Evolutionary conservation across 2,888 invertebrate genomes (phyloP).

Genomic region (Callimorpha dominula): DNA sequence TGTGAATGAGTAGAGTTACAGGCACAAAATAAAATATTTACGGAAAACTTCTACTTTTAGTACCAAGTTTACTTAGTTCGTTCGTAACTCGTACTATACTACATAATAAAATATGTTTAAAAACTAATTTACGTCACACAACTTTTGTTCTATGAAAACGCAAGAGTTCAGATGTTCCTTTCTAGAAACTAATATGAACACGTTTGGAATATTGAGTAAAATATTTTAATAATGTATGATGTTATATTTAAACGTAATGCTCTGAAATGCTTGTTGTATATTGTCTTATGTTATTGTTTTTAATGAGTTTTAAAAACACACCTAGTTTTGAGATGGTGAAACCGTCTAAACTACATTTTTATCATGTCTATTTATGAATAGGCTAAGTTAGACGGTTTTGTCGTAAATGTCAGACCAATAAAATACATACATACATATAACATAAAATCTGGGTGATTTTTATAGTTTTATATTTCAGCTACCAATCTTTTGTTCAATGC

Average conservation of each 20-base stretch:
- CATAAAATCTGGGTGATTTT: neutral
- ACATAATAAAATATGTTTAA: neutral
- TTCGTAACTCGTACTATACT: neutral
- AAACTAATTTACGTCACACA: conserved; percentile 3
- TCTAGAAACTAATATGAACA: neutral
- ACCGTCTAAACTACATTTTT: neutral
- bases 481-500: neutral
- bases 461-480: neutral
- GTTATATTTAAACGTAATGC: neutral
- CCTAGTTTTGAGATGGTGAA: neutral
- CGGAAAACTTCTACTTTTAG: neutral
- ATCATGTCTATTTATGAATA: neutral
- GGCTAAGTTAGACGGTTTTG: neutral
- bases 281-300: too few species aligned
- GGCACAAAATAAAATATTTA: neutral
- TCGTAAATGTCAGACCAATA: neutral
- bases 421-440: neutral
- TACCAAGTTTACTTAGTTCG: neutral
- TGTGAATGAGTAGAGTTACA: neutral
- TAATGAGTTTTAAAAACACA: neutral
- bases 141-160: neutral
- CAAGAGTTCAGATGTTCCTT: neutral
- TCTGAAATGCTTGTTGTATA: neutral
- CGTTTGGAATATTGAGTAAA: neutral
- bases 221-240: neutral